These are phyloP conservation scores for Oncorhynchus gorbuscha DNA, from an alignment of 2,113 vertebrate species.

Conservation along the genomic window DNA sequence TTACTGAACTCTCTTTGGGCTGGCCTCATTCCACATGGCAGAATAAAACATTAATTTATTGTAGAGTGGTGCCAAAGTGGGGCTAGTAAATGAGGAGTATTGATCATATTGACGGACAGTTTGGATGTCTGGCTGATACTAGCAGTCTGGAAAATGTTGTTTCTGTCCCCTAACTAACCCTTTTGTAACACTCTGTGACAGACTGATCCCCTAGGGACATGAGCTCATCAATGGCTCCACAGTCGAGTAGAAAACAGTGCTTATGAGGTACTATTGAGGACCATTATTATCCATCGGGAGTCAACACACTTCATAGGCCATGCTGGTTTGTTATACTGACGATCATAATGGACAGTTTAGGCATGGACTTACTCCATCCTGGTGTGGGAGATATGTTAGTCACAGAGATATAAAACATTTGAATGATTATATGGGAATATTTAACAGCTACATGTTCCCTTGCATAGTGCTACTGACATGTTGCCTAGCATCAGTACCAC, in stretches of 20 bases:
- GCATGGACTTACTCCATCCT: no score
- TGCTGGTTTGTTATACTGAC: no score
- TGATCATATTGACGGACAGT: not conserved
- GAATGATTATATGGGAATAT: no score
- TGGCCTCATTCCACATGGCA: not conserved
- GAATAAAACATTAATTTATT: not conserved
- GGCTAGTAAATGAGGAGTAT: not conserved
- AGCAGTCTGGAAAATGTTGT: not conserved
- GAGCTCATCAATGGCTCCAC: not conserved
- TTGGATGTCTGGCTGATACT: not conserved
- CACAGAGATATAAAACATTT: no score
- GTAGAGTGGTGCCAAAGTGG: not conserved
- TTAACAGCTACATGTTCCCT: no score
- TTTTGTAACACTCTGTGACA: not conserved
- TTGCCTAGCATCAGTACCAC: no score
- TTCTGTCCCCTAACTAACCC: not conserved
- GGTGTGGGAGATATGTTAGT: no score
- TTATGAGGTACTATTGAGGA: not conserved
- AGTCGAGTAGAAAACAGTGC: not conserved
- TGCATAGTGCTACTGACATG: no score
- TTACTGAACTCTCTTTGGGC: no score
- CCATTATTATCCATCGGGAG: no score
- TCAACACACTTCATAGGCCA: no score
- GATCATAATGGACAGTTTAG: no score
- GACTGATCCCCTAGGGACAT: not conserved